Evolutionary conservation across 2,888 invertebrate species (phyloP).

Genomic region (Pheosia gnoma): DNA sequence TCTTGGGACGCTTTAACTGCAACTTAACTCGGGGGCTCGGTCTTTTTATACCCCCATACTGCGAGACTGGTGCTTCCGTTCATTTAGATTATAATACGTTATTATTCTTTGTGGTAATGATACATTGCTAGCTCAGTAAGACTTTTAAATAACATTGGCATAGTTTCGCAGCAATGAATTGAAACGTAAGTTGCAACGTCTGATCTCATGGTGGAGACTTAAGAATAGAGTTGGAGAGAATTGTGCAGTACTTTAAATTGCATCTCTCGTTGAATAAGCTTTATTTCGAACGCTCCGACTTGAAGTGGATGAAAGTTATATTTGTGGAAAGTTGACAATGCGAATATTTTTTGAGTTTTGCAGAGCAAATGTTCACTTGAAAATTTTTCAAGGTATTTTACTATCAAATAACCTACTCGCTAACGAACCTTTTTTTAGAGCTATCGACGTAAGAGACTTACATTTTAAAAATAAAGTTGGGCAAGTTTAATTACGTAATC

Average conservation of each 20-base stretch:
- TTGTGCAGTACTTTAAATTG: slow-evolving; percentile 46
- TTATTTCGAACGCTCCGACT: slow-evolving; percentile 29
- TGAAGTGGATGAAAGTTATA: slow-evolving; percentile 32
- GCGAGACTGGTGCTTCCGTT: slow-evolving; percentile 32
- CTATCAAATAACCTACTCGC: background rate
- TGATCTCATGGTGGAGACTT: slow-evolving; percentile 9
- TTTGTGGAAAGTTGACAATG: slow-evolving; percentile 34
- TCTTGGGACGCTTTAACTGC: slow-evolving; percentile 39
- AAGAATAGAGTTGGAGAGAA: slow-evolving; percentile 26
- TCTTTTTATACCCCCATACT: slow-evolving; percentile 26
- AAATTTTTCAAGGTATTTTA: background rate
- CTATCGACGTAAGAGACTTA: background rate
- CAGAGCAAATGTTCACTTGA: background rate
- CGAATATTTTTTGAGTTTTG: slow-evolving; percentile 11
- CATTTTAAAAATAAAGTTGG: background rate
- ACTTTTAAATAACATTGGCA: background rate
- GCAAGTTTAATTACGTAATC: too few species aligned
- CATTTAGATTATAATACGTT: slow-evolving; percentile 24
- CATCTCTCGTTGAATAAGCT: slow-evolving; percentile 36
- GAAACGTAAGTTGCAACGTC: slow-evolving; percentile 12
- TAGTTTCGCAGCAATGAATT: slow-evolving; percentile 22
- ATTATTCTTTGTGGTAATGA: slow-evolving; percentile 7
- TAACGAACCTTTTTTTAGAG: background rate
- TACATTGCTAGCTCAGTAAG: slow-evolving; percentile 28
- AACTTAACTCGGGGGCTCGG: slow-evolving; percentile 35